Base-by-base conservation (phyloP, 2,113 vertebrate genomes). In the Felis chaus region DNA sequence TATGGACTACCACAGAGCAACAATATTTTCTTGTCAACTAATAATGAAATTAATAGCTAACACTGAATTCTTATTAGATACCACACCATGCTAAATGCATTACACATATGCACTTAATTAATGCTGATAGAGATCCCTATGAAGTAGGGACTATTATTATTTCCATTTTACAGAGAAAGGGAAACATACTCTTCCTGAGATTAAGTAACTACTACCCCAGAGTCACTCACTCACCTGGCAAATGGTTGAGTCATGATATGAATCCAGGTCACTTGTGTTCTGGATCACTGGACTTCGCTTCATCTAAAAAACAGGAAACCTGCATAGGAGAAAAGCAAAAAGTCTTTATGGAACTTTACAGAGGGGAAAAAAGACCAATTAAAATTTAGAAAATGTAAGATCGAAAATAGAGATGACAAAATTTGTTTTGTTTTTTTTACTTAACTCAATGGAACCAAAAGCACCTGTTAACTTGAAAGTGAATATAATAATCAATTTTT, bases 401-500 rank as follows among this genome's bases (percentile, higher is more conserved):
- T 71, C 12, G 86, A 92, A 71, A 16, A 29, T 45, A 45, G n/a
- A 63, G 82, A 29, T 41, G n/a, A 15, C 29, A 45, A 55, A 94
- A 19, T 7, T 50, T 55, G 36, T 41, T 16, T 78, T 88, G 8
- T 7, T 55, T 55, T 69, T 61, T n/a, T 78, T 91, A 73, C 68
- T 92, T n/a, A 82, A 79, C 68, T 91, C 39, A 82, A 90, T 71
- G 33, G 45, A 80, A 27, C 11, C 15, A 57, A 73, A 45, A 55
- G 55, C 65, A 66, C 50, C 57, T 69, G 25, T 71, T 57, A 82
- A 71, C 19, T 27, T 78, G 15, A 85, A 76, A 85, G n/a, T 48
- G n/a, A 78, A 48, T 91, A 55, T 76, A 50, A 88, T 88, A 88
- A 93, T 61, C 25, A 87, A 53, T n/a, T 94, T 92, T 45, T 85